A percentile compares a stretch with the other conserved stretches of the same genome.
Conservation (phyloP, 2,113 vertebrate genomes). For the Heterocephalus glaber region DNA sequence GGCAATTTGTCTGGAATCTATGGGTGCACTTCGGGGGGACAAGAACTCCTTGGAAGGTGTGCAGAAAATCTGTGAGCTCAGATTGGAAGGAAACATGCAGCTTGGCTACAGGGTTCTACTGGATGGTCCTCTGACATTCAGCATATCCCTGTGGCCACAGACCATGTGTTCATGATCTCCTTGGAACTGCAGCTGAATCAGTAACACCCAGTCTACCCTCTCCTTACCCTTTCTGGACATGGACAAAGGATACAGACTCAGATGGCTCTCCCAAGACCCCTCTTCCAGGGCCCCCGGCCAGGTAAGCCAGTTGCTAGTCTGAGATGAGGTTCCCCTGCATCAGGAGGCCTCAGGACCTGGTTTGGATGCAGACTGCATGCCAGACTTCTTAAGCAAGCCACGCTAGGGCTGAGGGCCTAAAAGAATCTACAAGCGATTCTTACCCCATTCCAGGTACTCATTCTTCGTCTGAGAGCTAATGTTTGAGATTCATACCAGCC, state of each 20-base stretch:
- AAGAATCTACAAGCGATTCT: neutral
- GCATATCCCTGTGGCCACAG: too few species aligned
- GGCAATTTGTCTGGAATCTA: neutral
- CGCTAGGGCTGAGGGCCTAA: neutral
- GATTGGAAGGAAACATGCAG: neutral
- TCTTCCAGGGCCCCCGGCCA: neutral
- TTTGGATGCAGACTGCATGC: rapidly evolving
- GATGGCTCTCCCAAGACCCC: neutral
- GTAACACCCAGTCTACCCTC: neutral
- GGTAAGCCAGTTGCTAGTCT: neutral
- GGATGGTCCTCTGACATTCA: neutral
- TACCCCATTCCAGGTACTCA: neutral
- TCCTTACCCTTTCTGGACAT: neutral
- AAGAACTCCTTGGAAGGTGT: neutral
- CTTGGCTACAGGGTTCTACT: neutral
- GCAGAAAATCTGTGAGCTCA: neutral
- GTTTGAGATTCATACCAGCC: neutral
- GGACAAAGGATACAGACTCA: neutral
- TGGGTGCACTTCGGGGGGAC: neutral
- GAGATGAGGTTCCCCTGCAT: neutral
- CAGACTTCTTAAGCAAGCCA: neutral
- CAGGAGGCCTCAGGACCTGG: neutral
- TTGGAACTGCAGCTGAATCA: neutral
- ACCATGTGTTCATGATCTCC: neutral
- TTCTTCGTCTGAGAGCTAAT: neutral